Evolutionary conservation across 2,888 invertebrate species (phyloP), one percentile per base, ranked within the genome.

Genomic region (Trypoxylon attenuatum): DNA sequence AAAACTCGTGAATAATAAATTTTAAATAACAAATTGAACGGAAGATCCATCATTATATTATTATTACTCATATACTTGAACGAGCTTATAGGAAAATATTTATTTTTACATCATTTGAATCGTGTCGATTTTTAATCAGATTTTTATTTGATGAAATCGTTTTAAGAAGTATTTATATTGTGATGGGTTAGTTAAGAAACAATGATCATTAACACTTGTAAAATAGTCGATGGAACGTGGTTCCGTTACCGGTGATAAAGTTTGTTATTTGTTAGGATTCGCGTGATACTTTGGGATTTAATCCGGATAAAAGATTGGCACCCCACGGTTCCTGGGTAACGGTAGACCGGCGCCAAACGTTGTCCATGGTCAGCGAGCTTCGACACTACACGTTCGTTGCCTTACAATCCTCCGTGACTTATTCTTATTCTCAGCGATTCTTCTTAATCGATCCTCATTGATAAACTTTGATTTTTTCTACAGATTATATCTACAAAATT

Each of bases 301-400:
- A 74, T 60, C 59, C 55, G 72, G 72, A 64, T 64, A 72, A 63
- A 58, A 60, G 61, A 55, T 71, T 45, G 71, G 61, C 71, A 68
- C 60, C 55, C 62, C 49, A 43, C 57, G 23, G 64, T 52, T 49
- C 45, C 23, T 38, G 57, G 33, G 38, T 69, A 69, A 69, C 69
- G 63, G 69, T 69, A 69, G 27, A 50, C 41, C 39, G 43, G 46
- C 46, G 62, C 62, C 62, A 69, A 69, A 69, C 18, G 69, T 68
- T 69, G 62, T 16, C 33, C 42, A 69, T 69, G 69, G 69, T 69
- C 69, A 69, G 69, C 69, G 68, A 68, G 56, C 68, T 52, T 45
- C 56, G 33, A 10, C 55, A 22, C 41, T 41, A 68, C 49, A 29
- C 43, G 8, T 19, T 56, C 49, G 61, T 68, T 56, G 25, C 60